Percentiles rank a stretch among this genome's conserved stretches.
Conservation (phyloP, 2,113 vertebrate genomes). For the Gasterosteus aculeatus region DNA sequence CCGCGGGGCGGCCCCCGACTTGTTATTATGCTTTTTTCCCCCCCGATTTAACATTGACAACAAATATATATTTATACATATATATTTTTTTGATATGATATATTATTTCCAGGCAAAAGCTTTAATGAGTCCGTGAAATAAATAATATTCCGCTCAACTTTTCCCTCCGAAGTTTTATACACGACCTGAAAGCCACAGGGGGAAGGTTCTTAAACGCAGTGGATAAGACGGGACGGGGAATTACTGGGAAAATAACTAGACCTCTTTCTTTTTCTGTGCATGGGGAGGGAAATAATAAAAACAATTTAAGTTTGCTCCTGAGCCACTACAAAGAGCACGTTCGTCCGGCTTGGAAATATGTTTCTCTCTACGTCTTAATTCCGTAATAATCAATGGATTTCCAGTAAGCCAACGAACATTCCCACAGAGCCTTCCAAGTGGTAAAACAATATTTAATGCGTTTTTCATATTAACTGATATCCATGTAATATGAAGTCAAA, state of each 20-base stretch:
- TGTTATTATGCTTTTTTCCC: neutral
- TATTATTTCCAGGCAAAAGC: neutral
- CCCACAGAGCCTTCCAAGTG: neutral
- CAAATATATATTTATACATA: neutral
- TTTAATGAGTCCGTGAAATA: neutral
- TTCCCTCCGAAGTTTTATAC: slow-evolving; percentile 30
- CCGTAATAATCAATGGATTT: neutral
- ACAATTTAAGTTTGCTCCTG: neutral
- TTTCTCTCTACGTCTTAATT: neutral
- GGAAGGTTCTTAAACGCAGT: slow-evolving; percentile 32
- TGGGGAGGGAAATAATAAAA: slow-evolving; percentile 9
- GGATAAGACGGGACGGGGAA: slow-evolving; percentile 43
- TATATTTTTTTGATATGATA: neutral
- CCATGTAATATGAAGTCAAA: neutral
- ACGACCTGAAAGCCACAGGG: slow-evolving; percentile 44
- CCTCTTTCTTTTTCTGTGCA: slow-evolving; percentile 4
- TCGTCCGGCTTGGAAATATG: slow-evolving; percentile 13
- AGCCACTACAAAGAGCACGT: neutral
- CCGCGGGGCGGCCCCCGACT: neutral
- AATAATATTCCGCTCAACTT: slow-evolving; percentile 8
- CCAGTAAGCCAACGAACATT: neutral
- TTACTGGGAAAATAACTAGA: slow-evolving; percentile 12
- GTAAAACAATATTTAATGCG: neutral
- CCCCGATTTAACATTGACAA: neutral
- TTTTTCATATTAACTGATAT: neutral